Conservation (phyloP, 2,113 vertebrate species). For the Saccopteryx leptura region DNA sequence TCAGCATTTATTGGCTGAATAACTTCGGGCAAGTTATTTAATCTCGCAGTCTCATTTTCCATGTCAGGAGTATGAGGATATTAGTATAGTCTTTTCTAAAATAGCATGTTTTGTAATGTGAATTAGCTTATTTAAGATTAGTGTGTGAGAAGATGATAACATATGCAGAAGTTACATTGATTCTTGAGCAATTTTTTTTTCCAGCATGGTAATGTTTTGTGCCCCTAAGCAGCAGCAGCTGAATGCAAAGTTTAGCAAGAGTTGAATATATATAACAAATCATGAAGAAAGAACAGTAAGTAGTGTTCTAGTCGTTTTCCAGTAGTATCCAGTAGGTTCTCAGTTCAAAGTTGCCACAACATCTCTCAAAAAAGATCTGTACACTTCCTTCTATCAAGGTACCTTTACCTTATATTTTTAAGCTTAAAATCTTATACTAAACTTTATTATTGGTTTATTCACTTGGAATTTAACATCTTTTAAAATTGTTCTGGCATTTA, state of each 20-base stretch:
- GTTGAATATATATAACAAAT: background rate
- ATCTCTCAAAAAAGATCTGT: background rate
- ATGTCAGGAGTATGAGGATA: background rate
- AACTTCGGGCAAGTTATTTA: background rate
- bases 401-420: background rate
- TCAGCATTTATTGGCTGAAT: background rate
- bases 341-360: background rate
- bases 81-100: background rate
- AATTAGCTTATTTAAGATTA: conserved; percentile 8
- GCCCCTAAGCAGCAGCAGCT: background rate
- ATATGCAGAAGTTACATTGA: background rate
- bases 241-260: background rate
- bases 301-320: background rate
- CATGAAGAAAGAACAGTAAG: background rate
- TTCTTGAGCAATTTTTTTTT: conserved; percentile 33
- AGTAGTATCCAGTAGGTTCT: background rate
- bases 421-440: background rate
- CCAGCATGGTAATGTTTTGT: background rate
- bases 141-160: background rate
- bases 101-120: background rate
- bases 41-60: background rate
- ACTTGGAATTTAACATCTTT: conserved; percentile 36
- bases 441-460: background rate
- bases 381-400: background rate
- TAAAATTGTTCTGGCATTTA: conserved; percentile 14